Percentiles rank a stretch among this genome's conserved stretches.
Conservation (phyloP, 2,797 vertebrate species). For the Helarctos malayanus region DNA sequence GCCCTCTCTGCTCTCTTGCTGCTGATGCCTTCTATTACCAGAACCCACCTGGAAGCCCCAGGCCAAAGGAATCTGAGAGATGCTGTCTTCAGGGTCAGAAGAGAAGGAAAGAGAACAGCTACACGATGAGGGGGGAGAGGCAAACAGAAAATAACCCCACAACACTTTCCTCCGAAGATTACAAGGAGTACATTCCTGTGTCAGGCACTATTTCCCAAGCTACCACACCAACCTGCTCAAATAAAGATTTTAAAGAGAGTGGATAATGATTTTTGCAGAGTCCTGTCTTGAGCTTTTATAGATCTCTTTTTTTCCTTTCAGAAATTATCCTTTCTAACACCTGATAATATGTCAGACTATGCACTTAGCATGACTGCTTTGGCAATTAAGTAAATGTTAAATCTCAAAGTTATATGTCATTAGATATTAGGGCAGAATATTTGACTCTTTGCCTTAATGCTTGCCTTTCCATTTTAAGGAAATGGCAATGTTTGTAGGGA, state of each 20-base stretch:
- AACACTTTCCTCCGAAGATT: background rate
- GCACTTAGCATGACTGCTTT: conserved; percentile 68
- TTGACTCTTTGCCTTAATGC: conserved; percentile 65
- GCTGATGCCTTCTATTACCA: background rate
- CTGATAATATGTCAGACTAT: conserved; percentile 66
- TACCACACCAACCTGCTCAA: background rate
- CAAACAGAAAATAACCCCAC: background rate
- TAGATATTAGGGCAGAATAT: conserved; percentile 47
- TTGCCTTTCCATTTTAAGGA: conserved; percentile 66
- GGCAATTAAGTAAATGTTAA: conserved; percentile 81
- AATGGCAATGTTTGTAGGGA: conserved; percentile 61
- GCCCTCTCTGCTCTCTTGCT: background rate
- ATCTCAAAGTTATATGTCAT: conserved; percentile 63
- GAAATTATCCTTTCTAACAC: conserved; percentile 65
- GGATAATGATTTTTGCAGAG: background rate
- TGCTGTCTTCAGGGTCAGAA: background rate
- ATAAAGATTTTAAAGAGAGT: background rate
- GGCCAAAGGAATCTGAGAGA: background rate
- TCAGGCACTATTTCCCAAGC: background rate
- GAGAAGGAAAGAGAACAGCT: background rate
- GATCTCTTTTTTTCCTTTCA: background rate
- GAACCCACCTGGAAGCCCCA: background rate
- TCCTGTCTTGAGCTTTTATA: background rate
- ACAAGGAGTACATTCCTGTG: background rate
- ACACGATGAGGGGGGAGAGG: background rate